These are phyloP conservation scores for Okamejei kenojei DNA, from an alignment of 2,797 vertebrate species.

Conservation along the genomic window DNA sequence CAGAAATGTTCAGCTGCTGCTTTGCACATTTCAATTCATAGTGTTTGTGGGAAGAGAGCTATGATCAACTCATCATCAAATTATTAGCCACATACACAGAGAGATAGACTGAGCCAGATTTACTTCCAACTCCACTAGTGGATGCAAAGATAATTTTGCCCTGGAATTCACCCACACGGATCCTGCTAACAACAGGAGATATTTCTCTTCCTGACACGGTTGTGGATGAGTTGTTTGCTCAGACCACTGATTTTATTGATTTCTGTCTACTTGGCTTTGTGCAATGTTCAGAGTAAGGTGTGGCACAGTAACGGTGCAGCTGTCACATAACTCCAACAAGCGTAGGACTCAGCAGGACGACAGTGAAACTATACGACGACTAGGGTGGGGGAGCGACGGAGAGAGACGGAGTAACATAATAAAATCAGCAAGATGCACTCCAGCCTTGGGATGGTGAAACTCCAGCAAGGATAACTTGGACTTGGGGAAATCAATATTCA, in stretches of 20 bases:
- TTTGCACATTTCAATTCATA: not conserved
- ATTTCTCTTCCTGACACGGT: not conserved
- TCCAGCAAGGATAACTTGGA: too few species aligned
- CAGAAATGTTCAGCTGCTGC: not conserved
- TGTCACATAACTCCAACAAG: too few species aligned
- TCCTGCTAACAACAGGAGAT: not conserved
- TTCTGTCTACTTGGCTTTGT: not conserved
- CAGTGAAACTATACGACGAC: too few species aligned
- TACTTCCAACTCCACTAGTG: not conserved
- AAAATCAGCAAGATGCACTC: too few species aligned
- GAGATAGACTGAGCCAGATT: not conserved
- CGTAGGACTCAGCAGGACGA: too few species aligned
- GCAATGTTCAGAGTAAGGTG: not conserved
- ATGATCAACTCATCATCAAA: not conserved
- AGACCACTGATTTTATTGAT: not conserved
- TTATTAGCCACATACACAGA: not conserved
- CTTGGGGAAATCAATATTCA: too few species aligned
- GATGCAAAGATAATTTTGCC: not conserved
- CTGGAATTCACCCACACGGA: not conserved
- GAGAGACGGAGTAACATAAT: too few species aligned
- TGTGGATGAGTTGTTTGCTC: not conserved
- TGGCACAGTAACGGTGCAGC: too few species aligned
- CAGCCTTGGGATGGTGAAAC: too few species aligned
- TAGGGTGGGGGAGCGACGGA: too few species aligned
- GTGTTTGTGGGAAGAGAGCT: not conserved